phyloP scores from a whole-genome alignment of 1,140 invertebrate species.

The Helicoverpa zea region DNA sequence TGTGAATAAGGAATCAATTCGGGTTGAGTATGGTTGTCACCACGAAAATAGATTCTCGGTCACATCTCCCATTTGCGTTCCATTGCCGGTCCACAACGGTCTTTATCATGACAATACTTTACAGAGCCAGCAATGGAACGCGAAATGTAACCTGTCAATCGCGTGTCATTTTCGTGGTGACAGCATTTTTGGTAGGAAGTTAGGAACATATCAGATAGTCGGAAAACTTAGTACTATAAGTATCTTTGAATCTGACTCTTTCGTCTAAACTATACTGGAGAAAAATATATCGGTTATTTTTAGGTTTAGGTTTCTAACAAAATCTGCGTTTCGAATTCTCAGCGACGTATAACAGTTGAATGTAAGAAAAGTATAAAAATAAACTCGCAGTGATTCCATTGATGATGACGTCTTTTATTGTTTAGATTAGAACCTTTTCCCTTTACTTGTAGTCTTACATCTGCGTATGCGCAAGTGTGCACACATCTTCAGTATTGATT shows the following conservation, averaged over 20 bases:
- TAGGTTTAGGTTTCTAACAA: conserved; percentile 72
- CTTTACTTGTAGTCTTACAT: neutral
- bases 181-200: conserved; percentile 62
- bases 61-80: neutral
- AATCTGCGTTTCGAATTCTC: conserved; percentile 75
- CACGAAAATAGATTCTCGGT: conserved; percentile 10
- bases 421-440: conserved; percentile 40
- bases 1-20: conserved; percentile 84
- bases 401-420: conserved; percentile 75
- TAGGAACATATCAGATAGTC: conserved; percentile 82
- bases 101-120: neutral
- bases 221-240: conserved; percentile 84
- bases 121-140: conserved; percentile 20
- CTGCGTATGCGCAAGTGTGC: no score
- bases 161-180: conserved; percentile 6
- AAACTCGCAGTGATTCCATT: conserved; percentile 87
- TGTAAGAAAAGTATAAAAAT: conserved; percentile 85
- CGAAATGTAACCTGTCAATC: neutral
- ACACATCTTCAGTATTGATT: no score
- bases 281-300: conserved; percentile 65
- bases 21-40: conserved; percentile 63
- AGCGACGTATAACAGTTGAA: conserved; percentile 77
- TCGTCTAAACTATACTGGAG: conserved; percentile 58
- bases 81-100: neutral
- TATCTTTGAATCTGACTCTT: conserved; percentile 82